phyloP scores from a whole-genome alignment of 1,140 invertebrate genomes.

The Drosophila neocordata region DNA sequence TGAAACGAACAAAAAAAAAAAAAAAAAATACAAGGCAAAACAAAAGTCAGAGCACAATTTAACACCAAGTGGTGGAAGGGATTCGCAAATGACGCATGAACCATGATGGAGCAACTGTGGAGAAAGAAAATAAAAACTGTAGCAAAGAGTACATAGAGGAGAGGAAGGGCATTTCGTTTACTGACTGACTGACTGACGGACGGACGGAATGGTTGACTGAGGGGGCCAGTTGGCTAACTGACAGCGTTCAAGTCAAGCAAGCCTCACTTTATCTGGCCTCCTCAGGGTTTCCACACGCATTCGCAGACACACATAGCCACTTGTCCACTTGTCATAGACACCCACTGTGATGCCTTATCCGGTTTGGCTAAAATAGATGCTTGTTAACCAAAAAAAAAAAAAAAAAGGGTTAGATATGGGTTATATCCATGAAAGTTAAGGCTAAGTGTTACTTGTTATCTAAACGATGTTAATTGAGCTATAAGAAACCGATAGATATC shows the following conservation, averaged over 20 bases:
- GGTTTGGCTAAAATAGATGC: not conserved
- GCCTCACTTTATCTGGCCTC: slow-evolving; percentile 62
- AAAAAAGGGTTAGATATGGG: not conserved
- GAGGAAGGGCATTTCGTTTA: slow-evolving; percentile 10
- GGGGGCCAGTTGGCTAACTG: slow-evolving; percentile 49
- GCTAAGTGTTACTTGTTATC: not conserved
- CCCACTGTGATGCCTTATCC: slow-evolving; percentile 19
- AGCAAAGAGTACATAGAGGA: slow-evolving; percentile 18
- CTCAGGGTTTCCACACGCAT: slow-evolving; percentile 33
- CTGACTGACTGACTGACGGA: slow-evolving; percentile 15
- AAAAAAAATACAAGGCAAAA: slow-evolving; percentile 43
- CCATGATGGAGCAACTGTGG: slow-evolving; percentile 1
- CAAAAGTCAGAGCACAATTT: slow-evolving; percentile 61
- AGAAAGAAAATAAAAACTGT: not conserved
- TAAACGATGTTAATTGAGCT: too few relatives aligned
- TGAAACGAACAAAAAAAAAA: slow-evolving; percentile 23
- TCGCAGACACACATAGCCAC: slow-evolving; percentile 25
- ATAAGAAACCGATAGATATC: too few relatives aligned
- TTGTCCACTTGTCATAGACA: slow-evolving; percentile 68
- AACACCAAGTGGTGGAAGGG: slow-evolving; percentile 51
- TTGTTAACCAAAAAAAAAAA: too few relatives aligned
- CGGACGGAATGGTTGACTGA: slow-evolving; percentile 39
- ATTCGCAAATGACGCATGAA: slow-evolving; percentile 47
- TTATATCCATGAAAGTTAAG: not conserved
- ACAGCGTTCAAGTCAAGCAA: slow-evolving; percentile 55